Conservation (phyloP, 2,113 vertebrate species). For the Thalassoma bifasciatum region DNA sequence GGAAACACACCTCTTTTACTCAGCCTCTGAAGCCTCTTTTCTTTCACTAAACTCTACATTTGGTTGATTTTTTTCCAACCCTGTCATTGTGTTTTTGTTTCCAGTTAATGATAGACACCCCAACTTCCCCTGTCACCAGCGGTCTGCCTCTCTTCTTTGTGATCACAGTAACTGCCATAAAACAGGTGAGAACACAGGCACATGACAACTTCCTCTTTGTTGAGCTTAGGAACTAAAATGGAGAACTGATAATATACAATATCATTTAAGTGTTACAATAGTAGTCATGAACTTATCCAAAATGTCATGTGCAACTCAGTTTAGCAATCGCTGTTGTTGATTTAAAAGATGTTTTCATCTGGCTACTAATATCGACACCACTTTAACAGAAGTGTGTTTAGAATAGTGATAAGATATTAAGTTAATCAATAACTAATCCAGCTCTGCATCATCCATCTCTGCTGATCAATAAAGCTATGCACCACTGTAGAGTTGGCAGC, state of each 20-base stretch:
- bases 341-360: background rate
- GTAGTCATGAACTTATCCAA: background rate
- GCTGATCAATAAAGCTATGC: background rate
- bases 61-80: background rate
- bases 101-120: constrained; percentile 99
- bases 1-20: background rate
- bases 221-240: constrained; percentile 14
- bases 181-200: constrained; percentile 89
- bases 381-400: background rate
- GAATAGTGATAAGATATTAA: background rate
- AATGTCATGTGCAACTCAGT: background rate
- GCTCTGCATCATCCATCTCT: background rate
- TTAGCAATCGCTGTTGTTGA: background rate
- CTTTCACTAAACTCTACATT: background rate
- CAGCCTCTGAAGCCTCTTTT: background rate
- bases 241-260: constrained; percentile 11
- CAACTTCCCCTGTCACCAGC: constrained; percentile 97
- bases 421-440: background rate
- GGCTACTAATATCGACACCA: background rate
- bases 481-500: background rate
- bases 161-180: constrained; percentile 98
- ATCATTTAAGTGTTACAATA: background rate
- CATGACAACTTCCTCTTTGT: constrained; percentile 25
- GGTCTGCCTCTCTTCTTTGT: constrained; percentile 99
- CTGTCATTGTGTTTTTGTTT: constrained; percentile 36